Conservation (phyloP, 2,113 vertebrate species). For the Coturnix japonica region DNA sequence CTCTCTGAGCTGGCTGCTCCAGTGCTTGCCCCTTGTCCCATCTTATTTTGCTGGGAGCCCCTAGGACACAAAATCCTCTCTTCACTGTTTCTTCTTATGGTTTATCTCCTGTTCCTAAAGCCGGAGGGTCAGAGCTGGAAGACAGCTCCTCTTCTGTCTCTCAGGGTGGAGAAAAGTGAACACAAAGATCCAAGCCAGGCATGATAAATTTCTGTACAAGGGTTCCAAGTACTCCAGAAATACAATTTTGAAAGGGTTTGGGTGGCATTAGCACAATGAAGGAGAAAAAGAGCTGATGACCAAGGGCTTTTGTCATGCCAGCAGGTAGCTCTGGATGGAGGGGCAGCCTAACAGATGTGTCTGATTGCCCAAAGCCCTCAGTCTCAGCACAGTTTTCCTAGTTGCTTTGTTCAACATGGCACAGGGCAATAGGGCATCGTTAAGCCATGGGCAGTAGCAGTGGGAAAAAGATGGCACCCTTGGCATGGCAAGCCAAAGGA, state of each 20-base stretch:
- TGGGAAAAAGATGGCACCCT: too few relatives aligned
- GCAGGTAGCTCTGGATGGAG: not conserved
- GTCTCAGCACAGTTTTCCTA: not conserved
- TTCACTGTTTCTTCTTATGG: not conserved
- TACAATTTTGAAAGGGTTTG: not conserved
- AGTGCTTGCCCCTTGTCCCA: too few relatives aligned
- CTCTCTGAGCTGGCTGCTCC: too few relatives aligned
- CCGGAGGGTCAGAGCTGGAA: not conserved
- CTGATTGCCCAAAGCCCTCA: not conserved
- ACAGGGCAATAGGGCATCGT: not conserved
- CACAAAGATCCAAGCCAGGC: not conserved
- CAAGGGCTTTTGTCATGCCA: not conserved
- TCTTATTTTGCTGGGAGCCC: too few relatives aligned
- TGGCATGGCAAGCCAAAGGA: fast-evolving
- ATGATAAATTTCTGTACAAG: not conserved
- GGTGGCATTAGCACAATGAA: not conserved
- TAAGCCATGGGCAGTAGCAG: fast-evolving
- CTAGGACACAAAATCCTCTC: not conserved
- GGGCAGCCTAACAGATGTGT: not conserved
- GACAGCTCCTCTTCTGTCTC: not conserved
- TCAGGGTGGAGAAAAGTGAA: not conserved
- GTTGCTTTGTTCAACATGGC: not conserved
- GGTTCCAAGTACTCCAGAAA: not conserved
- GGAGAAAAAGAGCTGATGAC: not conserved
- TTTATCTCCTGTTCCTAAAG: not conserved